Percentiles rank a stretch among this genome's conserved stretches.
phyloP scores from a whole-genome alignment of 2,888 invertebrate species.

The Agelastica alni region DNA sequence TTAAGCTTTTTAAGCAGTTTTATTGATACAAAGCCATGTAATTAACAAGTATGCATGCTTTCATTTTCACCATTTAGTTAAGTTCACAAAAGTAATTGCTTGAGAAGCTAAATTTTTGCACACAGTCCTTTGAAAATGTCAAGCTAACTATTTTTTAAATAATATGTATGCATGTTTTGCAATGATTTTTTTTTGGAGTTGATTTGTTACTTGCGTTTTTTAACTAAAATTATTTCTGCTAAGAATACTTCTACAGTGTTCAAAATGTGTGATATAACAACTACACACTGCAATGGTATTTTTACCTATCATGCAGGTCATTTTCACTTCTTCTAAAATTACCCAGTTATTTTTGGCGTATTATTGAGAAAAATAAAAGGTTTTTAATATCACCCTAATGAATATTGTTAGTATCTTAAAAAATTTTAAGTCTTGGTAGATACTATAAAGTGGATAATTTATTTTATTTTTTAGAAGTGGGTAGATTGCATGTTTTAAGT shows the following conservation, averaged over 20 bases:
- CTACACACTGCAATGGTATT: constrained; percentile 16
- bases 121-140: constrained; percentile 26
- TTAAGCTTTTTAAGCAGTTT: constrained; percentile 40
- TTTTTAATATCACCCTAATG: too few species aligned
- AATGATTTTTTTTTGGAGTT: constrained; percentile 15
- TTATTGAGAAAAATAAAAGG: background rate
- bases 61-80: constrained; percentile 28
- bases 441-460: too few species aligned
- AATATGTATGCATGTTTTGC: constrained; percentile 35
- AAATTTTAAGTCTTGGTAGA: too few species aligned
- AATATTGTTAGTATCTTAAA: too few species aligned
- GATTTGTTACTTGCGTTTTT: constrained; percentile 3
- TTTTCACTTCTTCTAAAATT: constrained; percentile 22
- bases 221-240: constrained; percentile 2
- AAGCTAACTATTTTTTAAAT: constrained; percentile 26
- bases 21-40: constrained; percentile 39
- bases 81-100: constrained; percentile 20
- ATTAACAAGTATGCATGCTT: constrained; percentile 42
- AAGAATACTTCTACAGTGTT: too few species aligned
- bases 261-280: constrained; percentile 2
- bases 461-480: too few species aligned
- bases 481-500: too few species aligned
- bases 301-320: constrained; percentile 35
- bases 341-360: constrained; percentile 17
- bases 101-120: constrained; percentile 25